Evolutionary conservation across 2,888 invertebrate genomes (phyloP).

Genomic region (Gisinianus flammeolus): DNA sequence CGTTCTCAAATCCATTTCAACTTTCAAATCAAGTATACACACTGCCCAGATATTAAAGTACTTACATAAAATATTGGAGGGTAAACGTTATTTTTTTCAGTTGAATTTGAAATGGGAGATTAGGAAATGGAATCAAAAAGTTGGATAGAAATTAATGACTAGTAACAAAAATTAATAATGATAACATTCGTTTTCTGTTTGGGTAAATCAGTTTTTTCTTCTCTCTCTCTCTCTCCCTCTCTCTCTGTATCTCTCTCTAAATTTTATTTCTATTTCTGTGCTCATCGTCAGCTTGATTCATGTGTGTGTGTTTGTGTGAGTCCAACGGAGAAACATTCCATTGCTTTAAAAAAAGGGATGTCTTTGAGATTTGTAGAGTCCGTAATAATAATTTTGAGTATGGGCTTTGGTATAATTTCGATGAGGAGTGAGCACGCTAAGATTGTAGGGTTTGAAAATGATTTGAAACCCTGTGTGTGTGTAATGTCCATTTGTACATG

Average conservation of each 20-base stretch:
- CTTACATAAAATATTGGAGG: no score
- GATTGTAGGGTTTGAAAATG: slow-evolving; percentile 37
- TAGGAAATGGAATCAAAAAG: no score
- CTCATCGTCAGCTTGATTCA: neutral
- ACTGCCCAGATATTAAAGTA: no score
- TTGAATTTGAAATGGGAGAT: no score
- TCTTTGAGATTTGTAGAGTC: slow-evolving; percentile 20
- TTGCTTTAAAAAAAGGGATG: slow-evolving; percentile 24
- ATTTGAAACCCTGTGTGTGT: slow-evolving; percentile 20
- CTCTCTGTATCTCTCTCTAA: neutral
- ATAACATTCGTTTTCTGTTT: neutral
- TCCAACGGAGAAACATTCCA: slow-evolving; percentile 15
- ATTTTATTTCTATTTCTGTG: no score
- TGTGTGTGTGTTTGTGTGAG: neutral
- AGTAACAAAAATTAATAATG: neutral
- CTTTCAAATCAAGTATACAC: no score
- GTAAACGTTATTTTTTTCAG: no score
- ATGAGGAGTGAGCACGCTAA: slow-evolving; percentile 37
- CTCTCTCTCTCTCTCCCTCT: neutral
- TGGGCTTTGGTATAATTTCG: slow-evolving; percentile 32
- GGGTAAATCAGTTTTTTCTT: neutral
- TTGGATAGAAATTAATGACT: neutral
- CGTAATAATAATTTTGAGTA: slow-evolving; percentile 34
- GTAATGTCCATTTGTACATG: neutral
- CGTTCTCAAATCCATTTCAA: no score